Conservation (phyloP, 2,113 vertebrate genomes). For the Gasterosteus aculeatus region DNA sequence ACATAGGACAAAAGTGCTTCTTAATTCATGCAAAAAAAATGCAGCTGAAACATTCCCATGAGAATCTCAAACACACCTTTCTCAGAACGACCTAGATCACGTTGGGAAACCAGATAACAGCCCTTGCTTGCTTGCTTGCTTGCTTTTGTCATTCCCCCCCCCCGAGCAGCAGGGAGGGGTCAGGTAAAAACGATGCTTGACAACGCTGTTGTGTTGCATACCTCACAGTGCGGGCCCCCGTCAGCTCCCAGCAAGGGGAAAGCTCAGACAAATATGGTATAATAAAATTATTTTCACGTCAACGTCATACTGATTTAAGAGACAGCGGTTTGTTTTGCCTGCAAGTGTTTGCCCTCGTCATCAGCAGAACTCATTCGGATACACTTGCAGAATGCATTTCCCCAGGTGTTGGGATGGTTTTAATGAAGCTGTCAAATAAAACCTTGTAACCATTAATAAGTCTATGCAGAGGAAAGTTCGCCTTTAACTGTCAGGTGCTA, state of each 20-base stretch:
- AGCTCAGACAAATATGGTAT: not conserved
- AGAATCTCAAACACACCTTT: not conserved
- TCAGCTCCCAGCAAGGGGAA: not conserved
- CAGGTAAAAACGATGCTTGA: conserved; percentile 9
- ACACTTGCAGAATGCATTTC: conserved; percentile 13
- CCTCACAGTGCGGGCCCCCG: not conserved
- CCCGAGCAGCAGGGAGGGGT: not conserved
- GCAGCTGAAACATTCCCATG: not conserved
- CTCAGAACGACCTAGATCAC: not conserved
- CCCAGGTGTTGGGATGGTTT: not conserved
- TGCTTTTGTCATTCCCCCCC: not conserved
- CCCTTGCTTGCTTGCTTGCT: not conserved
- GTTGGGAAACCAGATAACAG: not conserved
- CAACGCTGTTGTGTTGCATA: not conserved
- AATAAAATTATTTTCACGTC: not conserved
- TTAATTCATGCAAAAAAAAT: not conserved
- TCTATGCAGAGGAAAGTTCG: conserved; percentile 33
- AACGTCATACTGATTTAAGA: not conserved
- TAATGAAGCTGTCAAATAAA: conserved; percentile 38
- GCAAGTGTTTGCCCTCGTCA: not conserved
- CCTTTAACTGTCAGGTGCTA: conserved; percentile 31
- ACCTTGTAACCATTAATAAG: conserved; percentile 52
- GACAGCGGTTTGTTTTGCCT: not conserved
- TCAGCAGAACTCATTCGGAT: not conserved
- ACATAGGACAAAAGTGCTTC: not conserved